Base-by-base conservation (phyloP, 2,797 vertebrate genomes). In the Sibirionetta formosa region DNA sequence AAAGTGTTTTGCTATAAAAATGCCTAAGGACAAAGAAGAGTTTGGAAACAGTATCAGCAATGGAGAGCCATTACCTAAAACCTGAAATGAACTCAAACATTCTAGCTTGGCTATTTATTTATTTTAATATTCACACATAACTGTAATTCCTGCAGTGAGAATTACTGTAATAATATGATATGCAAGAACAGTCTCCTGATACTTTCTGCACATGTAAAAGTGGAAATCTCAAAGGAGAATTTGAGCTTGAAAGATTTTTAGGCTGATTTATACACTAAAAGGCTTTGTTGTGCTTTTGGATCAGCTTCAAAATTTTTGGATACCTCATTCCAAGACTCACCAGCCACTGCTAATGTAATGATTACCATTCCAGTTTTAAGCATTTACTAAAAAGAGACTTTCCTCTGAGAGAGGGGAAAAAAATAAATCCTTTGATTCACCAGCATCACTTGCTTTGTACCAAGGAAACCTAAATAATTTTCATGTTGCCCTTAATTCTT, bases 151-250 rank as follows among this genome's bases (percentile, higher is more conserved):
- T 95, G 90, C 93, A 95, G 92, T 75, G 86, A 93, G 46, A 97
- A 92, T 92, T 96, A 93, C 94, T 86, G 64, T 71, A 91, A 77
- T 77, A 78, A 76, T 93, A 86, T 27, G 86, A 97, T 73, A 86
- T 14, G 63, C 91, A 94, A 96, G 72, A 91, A 91, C 72, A 84
- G 82, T 94, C 82, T 98, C 85, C 65, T 97, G 91, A 71, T 96
- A 92, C 72, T 95, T 97, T 96, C 91, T 81, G 82, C 56, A 83
- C 31, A 26, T 53, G 51, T 71, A n/a, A 48, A 90, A 91, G 31
- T 46, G 70, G 90, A 95, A 92, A 95, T 91, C 72, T 97, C 94
- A 88, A 90, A 97, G 86, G 90, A 94, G 93, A 97, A 95, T 97
- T 95, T 87, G 86, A 80, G 89, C 91, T 91, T 93, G 76, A 91